Conservation (phyloP, 53 echinoderm and acorn worm genomes). For the Patiria pectinifera region DNA sequence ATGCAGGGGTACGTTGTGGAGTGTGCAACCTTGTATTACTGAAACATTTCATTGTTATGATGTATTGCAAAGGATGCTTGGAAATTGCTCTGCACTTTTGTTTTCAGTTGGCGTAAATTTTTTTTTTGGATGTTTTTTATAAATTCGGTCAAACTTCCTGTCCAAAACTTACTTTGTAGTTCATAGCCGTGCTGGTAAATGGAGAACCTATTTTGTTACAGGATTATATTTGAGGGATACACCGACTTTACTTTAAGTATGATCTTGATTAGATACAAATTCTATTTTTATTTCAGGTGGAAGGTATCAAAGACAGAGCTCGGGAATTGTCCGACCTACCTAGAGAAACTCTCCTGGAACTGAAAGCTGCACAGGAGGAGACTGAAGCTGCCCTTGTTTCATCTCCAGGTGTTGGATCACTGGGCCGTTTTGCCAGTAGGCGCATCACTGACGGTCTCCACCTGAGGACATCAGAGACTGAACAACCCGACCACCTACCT, state of each 20-base stretch:
- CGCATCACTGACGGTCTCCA: slow-evolving; percentile 38
- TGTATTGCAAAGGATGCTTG: neutral
- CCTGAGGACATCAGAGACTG: neutral
- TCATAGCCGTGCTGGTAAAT: no score
- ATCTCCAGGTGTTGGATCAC: slow-evolving; percentile 9
- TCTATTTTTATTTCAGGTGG: slow-evolving; percentile 46
- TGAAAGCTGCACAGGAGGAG: slow-evolving; percentile 36
- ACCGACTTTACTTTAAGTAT: neutral
- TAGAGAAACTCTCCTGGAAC: slow-evolving; percentile 33
- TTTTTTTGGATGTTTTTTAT: neutral
- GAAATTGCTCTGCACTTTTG: neutral
- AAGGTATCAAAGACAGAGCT: slow-evolving; percentile 53
- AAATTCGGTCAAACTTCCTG: no score
- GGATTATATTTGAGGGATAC: no score
- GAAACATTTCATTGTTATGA: no score
- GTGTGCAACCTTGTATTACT: no score
- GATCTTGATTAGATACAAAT: neutral
- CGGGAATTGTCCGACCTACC: slow-evolving; percentile 54
- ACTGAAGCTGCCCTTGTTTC: slow-evolving; percentile 30
- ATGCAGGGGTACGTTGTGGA: no score
- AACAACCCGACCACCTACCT: neutral
- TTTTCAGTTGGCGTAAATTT: neutral
- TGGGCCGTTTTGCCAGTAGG: slow-evolving; percentile 41
- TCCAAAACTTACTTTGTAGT: no score
- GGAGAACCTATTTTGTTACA: no score